phyloP scores from a whole-genome alignment of 2,797 vertebrate species.

The Rhyacichthys aspro region DNA sequence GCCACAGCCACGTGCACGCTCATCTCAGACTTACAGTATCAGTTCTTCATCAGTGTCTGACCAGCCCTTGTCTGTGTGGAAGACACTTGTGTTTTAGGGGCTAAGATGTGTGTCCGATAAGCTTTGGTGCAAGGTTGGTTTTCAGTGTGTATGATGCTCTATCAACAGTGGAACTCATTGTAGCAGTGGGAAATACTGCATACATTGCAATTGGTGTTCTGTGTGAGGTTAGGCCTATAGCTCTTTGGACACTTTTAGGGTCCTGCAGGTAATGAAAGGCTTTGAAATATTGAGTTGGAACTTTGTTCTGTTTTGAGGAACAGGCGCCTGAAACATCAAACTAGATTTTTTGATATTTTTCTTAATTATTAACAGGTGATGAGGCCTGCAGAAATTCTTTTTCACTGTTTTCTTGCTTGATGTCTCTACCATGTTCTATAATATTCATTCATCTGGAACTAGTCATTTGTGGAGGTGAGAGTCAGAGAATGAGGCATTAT shows the following conservation, averaged over 20 bases:
- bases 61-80: constrained; percentile 47
- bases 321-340: constrained; percentile 27
- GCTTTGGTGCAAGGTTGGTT: constrained; percentile 44
- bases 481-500: constrained; percentile 34
- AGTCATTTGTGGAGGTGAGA: constrained; percentile 37
- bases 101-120: constrained; percentile 59
- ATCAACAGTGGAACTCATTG: constrained; percentile 23
- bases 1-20: constrained; percentile 63
- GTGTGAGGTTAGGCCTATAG: constrained; percentile 23
- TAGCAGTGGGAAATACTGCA: no score
- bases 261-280: constrained; percentile 15
- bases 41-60: constrained; percentile 52
- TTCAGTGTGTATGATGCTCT: constrained; percentile 30
- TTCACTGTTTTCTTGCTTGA: constrained; percentile 36
- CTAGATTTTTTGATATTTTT: constrained; percentile 34
- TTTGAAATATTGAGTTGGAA: constrained; percentile 31
- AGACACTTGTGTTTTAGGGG: constrained; percentile 60
- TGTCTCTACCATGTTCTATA: constrained; percentile 22
- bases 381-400: constrained; percentile 50
- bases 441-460: constrained; percentile 32
- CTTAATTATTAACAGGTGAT: constrained; percentile 59
- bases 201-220: constrained; percentile 11
- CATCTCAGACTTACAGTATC: constrained; percentile 56
- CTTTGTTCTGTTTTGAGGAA: constrained; percentile 24
- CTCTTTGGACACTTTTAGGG: constrained; percentile 17